Conservation (phyloP, 2,888 invertebrate species). For the Mesorhabditis belari region DNA sequence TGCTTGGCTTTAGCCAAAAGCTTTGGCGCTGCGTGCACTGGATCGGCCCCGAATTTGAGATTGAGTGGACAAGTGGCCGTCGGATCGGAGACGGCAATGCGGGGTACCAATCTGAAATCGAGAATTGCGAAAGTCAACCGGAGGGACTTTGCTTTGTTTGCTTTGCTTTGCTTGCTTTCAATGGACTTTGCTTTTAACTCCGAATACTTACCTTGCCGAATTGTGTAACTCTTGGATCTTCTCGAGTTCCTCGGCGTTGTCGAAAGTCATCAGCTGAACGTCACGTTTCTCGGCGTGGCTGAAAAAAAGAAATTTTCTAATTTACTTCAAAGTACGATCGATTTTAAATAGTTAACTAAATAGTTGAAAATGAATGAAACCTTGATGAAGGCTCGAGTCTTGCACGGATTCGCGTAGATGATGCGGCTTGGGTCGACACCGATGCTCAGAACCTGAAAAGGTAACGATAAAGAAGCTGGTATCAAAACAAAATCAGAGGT, state of each 20-base stretch:
- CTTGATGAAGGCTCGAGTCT: conserved; percentile 34
- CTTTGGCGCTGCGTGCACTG: conserved; percentile 34
- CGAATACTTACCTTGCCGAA: too few species aligned
- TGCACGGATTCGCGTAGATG: conserved; percentile 53
- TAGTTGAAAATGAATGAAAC: not conserved
- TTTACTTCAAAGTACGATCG: too few species aligned
- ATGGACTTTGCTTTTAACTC: too few species aligned
- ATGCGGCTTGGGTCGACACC: conserved; percentile 30
- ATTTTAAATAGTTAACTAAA: too few species aligned
- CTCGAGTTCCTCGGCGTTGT: conserved; percentile 44
- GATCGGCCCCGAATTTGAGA: conserved; percentile 53
- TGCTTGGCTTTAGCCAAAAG: conserved; percentile 38
- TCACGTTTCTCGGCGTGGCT: not conserved
- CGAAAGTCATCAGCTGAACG: conserved; percentile 49
- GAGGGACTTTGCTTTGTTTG: too few species aligned
- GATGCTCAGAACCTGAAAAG: conserved; percentile 16
- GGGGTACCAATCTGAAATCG: conserved; percentile 69
- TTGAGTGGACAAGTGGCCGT: conserved; percentile 72
- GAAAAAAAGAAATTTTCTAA: not conserved
- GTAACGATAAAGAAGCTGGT: too few species aligned
- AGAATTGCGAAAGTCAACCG: too few species aligned
- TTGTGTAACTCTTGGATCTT: conserved; percentile 38
- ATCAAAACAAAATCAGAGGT: too few species aligned
- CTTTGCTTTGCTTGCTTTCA: too few species aligned
- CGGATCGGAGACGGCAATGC: conserved; percentile 69